phyloP scores from a whole-genome alignment of 2,113 vertebrate genomes.

The Sprattus sprattus region DNA sequence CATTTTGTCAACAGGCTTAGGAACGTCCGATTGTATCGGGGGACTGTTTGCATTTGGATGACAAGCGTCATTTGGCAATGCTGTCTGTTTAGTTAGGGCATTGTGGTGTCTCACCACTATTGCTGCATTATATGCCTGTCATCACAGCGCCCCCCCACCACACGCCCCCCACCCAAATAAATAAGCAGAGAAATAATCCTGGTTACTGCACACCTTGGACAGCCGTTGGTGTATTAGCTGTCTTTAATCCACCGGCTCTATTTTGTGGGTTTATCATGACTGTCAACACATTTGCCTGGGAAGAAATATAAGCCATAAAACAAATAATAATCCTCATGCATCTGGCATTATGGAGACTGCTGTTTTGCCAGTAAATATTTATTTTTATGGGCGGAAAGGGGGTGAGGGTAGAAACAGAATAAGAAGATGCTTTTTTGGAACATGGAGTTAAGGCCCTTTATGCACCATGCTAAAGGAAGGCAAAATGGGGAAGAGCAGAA shows the following conservation, averaged over 20 bases:
- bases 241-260: not conserved
- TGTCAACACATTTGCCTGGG: not conserved
- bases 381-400: not conserved
- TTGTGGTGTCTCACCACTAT: slow-evolving; percentile 38
- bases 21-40: slow-evolving; percentile 41
- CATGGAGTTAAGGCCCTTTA: not conserved
- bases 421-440: not conserved
- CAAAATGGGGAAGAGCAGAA: not conserved
- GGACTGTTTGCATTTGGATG: slow-evolving; percentile 56
- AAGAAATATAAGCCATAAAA: not conserved
- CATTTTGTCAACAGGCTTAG: slow-evolving; percentile 34
- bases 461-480: not conserved
- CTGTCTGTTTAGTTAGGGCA: slow-evolving; percentile 52
- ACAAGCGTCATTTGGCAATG: slow-evolving; percentile 55
- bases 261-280: not conserved
- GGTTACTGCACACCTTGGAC: not conserved
- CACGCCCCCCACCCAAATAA: not conserved
- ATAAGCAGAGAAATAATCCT: not conserved
- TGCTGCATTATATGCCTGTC: slow-evolving; percentile 5
- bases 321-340: not conserved
- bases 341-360: not conserved
- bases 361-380: not conserved
- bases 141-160: not conserved
- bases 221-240: not conserved
- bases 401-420: not conserved